phyloP scores from a whole-genome alignment of 2,113 vertebrate genomes.

The Trachemys scripta region DNA sequence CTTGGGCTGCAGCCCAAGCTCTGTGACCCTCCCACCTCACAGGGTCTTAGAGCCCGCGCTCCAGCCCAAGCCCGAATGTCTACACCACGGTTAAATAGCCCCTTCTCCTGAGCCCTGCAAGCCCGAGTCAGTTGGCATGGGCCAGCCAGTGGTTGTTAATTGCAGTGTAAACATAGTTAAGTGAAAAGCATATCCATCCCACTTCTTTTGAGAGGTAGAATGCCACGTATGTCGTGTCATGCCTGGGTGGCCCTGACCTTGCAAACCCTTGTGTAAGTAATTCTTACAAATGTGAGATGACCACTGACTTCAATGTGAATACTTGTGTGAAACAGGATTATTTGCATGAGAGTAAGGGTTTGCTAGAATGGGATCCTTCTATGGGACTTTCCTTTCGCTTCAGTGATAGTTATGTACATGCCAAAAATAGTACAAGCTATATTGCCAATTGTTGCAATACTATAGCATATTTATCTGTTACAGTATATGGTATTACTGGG shows the following conservation, averaged over 20 bases:
- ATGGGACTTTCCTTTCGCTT: background rate
- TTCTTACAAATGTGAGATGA: background rate
- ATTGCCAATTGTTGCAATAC: background rate
- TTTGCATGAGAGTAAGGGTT: background rate
- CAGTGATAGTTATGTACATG: background rate
- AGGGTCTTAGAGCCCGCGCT: background rate
- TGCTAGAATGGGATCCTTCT: background rate
- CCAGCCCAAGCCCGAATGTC: background rate
- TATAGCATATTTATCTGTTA: background rate
- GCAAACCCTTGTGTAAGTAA: background rate
- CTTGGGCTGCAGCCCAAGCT: background rate
- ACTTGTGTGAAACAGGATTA: background rate
- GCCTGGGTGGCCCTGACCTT: background rate
- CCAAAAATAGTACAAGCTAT: background rate
- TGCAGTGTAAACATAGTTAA: background rate
- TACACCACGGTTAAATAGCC: no score
- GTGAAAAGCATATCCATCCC: background rate
- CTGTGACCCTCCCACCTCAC: background rate
- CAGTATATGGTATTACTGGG: fast-evolving
- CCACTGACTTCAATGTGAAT: background rate
- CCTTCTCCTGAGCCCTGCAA: background rate
- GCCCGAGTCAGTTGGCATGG: background rate
- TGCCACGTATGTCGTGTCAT: background rate
- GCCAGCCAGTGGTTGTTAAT: background rate
- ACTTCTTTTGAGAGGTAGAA: background rate